Conservation (phyloP, 1,140 invertebrate species). For the Monochamus saltuarius region DNA sequence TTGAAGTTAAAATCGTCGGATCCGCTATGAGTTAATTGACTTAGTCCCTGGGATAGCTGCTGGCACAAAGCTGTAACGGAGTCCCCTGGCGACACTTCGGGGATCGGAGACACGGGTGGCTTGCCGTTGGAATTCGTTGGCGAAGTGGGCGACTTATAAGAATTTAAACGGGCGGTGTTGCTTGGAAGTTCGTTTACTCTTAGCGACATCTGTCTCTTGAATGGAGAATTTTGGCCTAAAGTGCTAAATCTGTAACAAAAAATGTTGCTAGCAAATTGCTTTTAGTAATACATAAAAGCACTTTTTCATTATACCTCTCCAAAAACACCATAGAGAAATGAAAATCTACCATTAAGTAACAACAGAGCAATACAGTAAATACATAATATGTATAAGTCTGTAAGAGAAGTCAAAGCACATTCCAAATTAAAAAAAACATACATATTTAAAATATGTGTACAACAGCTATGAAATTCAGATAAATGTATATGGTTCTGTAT, state of each 20-base stretch:
- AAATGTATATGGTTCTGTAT: no score
- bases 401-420: no score
- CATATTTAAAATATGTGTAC: no score
- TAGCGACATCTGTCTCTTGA: constrained; percentile 93
- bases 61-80: constrained; percentile 86
- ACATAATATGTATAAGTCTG: no score
- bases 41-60: constrained; percentile 80
- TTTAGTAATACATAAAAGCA: constrained; percentile 42
- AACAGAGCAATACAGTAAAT: no score
- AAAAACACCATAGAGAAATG: no score
- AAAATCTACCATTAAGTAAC: no score
- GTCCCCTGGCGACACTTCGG: constrained; percentile 76
- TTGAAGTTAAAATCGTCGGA: constrained; percentile 62
- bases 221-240: constrained; percentile 82
- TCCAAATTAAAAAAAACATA: no score
- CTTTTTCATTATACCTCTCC: not conserved
- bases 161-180: constrained; percentile 80
- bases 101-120: constrained; percentile 63
- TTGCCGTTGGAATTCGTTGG: constrained; percentile 34
- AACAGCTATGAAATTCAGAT: no score
- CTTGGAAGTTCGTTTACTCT: constrained; percentile 91
- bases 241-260: constrained; percentile 62
- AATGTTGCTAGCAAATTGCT: not conserved
- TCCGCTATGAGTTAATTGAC: constrained; percentile 72
- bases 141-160: constrained; percentile 49